phyloP scores from a whole-genome alignment of 2,113 vertebrate genomes.

The Pseudorectes ferrugineus region DNA sequence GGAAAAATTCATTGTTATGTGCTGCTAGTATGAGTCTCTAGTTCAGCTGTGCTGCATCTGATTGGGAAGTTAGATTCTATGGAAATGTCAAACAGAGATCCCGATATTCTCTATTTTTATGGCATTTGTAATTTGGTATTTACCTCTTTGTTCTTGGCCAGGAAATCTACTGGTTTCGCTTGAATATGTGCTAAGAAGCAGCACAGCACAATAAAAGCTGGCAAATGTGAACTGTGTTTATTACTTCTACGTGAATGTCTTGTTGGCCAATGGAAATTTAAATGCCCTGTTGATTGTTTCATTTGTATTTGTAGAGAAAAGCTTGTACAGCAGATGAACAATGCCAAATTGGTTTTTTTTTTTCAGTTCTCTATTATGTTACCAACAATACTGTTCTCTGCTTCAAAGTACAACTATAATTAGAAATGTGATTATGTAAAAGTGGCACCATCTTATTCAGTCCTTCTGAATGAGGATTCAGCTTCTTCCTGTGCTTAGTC shows the following conservation, averaged over 20 bases:
- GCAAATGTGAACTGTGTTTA: neutral
- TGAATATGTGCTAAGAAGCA: neutral
- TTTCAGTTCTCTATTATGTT: conserved; percentile 18
- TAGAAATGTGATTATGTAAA: conserved; percentile 34
- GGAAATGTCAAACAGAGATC: neutral
- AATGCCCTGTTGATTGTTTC: conserved; percentile 33
- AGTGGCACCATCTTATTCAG: conserved; percentile 27
- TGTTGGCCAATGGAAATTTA: conserved; percentile 24
- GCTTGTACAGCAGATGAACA: conserved; percentile 35
- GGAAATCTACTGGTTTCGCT: neutral
- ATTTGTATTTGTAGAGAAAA: conserved; percentile 7
- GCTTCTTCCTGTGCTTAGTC: neutral
- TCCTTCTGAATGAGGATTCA: neutral
- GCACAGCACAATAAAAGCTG: neutral
- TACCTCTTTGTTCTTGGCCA: neutral
- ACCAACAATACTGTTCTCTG: conserved; percentile 16
- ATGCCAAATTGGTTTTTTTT: neutral
- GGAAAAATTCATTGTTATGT: conserved; percentile 27
- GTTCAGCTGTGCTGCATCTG: conserved; percentile 5
- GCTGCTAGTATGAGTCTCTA: neutral
- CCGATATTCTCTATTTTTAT: neutral
- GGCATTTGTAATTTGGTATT: neutral
- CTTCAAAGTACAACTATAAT: conserved; percentile 27
- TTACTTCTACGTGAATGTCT: neutral
- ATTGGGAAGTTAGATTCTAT: neutral